Conservation (phyloP, 2,888 invertebrate genomes). For the Ariolimax columbianus region DNA sequence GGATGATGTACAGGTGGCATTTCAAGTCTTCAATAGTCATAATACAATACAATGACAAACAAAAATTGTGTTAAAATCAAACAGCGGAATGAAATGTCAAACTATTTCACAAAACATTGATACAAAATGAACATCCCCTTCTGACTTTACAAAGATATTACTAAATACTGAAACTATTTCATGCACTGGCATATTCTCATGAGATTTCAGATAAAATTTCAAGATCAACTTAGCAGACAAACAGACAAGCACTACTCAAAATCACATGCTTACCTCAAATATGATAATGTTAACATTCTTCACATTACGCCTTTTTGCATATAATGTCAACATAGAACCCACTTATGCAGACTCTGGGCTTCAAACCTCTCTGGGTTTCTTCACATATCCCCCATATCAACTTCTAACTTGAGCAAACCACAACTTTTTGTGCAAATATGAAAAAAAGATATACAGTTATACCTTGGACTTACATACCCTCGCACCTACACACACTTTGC, state of each 20-base stretch:
- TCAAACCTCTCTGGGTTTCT: background rate
- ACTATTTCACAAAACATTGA: background rate
- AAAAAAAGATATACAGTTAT: no score
- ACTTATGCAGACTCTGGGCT: background rate
- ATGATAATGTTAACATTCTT: no score
- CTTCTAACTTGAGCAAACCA: conserved; percentile 3
- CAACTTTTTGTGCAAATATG: background rate
- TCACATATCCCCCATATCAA: background rate
- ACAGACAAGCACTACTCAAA: background rate
- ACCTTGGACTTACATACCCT: no score
- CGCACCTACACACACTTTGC: no score
- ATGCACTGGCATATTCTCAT: background rate
- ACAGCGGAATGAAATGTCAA: background rate
- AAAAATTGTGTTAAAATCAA: background rate
- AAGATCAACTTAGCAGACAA: background rate
- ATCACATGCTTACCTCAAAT: no score
- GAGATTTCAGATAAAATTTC: background rate
- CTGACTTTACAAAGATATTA: background rate
- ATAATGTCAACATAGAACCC: background rate
- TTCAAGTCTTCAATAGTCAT: background rate
- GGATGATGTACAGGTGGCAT: background rate
- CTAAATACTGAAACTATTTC: background rate
- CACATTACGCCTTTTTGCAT: no score
- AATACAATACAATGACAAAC: background rate
- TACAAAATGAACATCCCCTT: background rate